phyloP scores from a whole-genome alignment of 2,113 vertebrate genomes.

The Istiophorus platypterus region DNA sequence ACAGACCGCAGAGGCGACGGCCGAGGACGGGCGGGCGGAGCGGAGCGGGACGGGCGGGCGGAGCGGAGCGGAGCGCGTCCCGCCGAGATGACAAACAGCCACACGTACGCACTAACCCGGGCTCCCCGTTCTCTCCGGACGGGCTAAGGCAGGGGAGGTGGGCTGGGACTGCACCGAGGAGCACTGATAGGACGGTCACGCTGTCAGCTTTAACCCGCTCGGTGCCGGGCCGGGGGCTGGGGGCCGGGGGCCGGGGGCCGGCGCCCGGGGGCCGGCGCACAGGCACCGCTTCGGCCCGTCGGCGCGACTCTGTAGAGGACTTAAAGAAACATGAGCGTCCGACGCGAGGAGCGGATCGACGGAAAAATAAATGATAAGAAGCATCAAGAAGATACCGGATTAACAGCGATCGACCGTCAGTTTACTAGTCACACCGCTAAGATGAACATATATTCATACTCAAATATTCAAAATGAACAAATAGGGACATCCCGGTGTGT shows the following conservation, averaged over 20 bases:
- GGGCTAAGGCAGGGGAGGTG: slow-evolving; percentile 57
- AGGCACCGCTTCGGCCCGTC: not conserved
- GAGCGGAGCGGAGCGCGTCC: too few species aligned
- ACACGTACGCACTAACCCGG: slow-evolving; percentile 10
- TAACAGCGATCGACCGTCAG: not conserved
- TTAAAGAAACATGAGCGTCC: too few species aligned
- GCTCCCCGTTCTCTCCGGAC: slow-evolving; percentile 29
- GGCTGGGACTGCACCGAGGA: slow-evolving; percentile 60
- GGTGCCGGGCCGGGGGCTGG: too few species aligned
- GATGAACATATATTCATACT: not conserved
- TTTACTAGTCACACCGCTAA: not conserved
- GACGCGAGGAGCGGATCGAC: too few species aligned
- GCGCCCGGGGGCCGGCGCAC: too few species aligned
- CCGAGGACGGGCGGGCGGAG: too few species aligned
- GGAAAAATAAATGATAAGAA: too few species aligned
- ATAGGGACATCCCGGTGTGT: not conserved
- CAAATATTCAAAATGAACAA: too few species aligned
- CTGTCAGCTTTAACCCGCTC: slow-evolving; percentile 74
- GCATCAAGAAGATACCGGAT: not conserved
- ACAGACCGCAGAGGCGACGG: not conserved
- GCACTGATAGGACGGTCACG: slow-evolving; percentile 68
- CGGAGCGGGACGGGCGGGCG: too few species aligned
- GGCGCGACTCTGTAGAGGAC: not conserved
- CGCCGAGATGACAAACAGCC: slow-evolving; percentile 64
- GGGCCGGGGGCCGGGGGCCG: too few species aligned